These are phyloP conservation scores for Eudemis profundana DNA, from an alignment of 2,888 invertebrate species.

Conservation along the genomic window DNA sequence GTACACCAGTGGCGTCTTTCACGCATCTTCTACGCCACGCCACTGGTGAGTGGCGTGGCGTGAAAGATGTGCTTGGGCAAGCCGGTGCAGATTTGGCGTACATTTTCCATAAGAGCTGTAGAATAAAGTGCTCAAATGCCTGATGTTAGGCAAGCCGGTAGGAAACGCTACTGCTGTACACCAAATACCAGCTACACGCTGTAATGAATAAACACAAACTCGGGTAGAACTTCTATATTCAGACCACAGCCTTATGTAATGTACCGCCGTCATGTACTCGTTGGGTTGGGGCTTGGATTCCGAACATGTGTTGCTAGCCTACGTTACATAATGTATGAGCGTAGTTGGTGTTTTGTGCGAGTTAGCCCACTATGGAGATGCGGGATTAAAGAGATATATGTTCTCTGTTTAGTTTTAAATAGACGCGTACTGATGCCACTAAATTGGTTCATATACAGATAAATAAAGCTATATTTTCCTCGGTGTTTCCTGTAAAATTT, in stretches of 20 bases:
- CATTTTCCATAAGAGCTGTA: too few relatives aligned
- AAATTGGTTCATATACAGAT: too few relatives aligned
- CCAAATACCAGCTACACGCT: background rate
- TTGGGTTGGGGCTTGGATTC: slow-evolving; percentile 50
- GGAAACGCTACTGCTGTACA: background rate
- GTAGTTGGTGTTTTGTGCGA: slow-evolving; percentile 34
- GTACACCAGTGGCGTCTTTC: too few relatives aligned
- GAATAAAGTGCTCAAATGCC: too few relatives aligned
- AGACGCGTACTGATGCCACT: too few relatives aligned
- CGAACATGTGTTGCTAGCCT: slow-evolving; percentile 49
- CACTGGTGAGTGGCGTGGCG: too few relatives aligned
- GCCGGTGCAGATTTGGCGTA: too few relatives aligned
- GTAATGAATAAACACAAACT: slow-evolving; percentile 19
- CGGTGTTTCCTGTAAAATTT: too few relatives aligned
- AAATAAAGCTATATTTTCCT: background rate
- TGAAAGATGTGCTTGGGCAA: too few relatives aligned
- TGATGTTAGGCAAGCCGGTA: too few relatives aligned
- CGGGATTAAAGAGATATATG: background rate
- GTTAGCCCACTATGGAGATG: slow-evolving; percentile 11
- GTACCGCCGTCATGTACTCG: slow-evolving; percentile 8
- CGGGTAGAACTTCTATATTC: slow-evolving; percentile 17
- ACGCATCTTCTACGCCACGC: too few relatives aligned
- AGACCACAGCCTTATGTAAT: slow-evolving; percentile 29
- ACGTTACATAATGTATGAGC: slow-evolving; percentile 49
- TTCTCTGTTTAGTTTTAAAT: background rate